Base-by-base conservation (phyloP, 2,113 vertebrate species). In the Clarias gariepinus region DNA sequence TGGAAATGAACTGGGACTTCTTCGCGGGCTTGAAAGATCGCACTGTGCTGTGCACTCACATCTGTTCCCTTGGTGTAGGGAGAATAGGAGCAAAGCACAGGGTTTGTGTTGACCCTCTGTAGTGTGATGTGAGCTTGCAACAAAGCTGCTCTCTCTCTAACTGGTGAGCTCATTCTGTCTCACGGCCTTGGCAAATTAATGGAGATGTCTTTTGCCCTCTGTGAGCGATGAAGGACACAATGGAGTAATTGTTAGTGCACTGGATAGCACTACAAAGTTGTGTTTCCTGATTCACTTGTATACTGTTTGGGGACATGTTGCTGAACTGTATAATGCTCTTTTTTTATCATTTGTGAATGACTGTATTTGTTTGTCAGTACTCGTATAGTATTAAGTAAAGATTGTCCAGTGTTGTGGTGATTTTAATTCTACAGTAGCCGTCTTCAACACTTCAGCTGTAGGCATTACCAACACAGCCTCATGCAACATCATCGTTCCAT, bases 131-230 rank as follows among this genome's bases (percentile, higher is more conserved):
- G 63, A 87, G 58, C 64, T 64, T 21, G 30, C 30, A 68, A 58
- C 86, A 87, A 77, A 78, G 81, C 81, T 53, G 47, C 73, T 41
- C 61, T 57, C 71, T 83, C 52, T 83, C 41, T 87, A 23, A 64
- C 16, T 82, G 58, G 16, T 82, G 85, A 86, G 33, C 68, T 74
- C 79, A 86, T 74, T 82, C 68, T 57, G 41, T 76, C 68, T n/a
- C 68, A 23, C 33, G 73, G 78, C 66, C 79, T 74, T 53, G 79
- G 85, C 36, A 73, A 82, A n/a, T 81, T 73, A 73, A 73, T 60
- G 41, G 60, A 86, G 85, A 82, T 47, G 64, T 60, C 66, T 73
- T 80, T 87, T 82, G 21, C 80, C 41, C 30, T 76, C 71, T n/a
- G 30, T 83, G 68, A 77, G 36, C 55, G 71, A 77, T 23, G 66